Conservation (phyloP, 2,888 invertebrate genomes). For the Drosophila kuntzei region DNA sequence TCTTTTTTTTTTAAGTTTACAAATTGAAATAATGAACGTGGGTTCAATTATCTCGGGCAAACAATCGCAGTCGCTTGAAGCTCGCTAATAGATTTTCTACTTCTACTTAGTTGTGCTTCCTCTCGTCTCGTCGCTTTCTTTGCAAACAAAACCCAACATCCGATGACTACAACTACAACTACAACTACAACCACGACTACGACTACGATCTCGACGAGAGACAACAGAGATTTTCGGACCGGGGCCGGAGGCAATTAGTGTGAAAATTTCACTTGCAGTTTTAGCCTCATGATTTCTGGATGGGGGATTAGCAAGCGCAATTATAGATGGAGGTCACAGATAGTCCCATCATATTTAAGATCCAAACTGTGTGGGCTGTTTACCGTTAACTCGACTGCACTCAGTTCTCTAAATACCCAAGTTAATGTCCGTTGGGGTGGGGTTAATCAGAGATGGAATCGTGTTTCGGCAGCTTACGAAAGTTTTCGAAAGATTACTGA, state of each 20-base stretch:
- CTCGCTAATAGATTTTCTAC: slow-evolving; percentile 80
- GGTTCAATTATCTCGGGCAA: slow-evolving; percentile 80
- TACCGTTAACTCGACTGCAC: slow-evolving; percentile 40
- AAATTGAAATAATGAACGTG: slow-evolving; percentile 81
- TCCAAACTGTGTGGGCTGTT: slow-evolving; percentile 44
- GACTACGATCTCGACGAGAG: too few species aligned
- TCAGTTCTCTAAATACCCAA: slow-evolving; percentile 31
- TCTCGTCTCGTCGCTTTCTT: slow-evolving; percentile 65
- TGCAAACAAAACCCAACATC: slow-evolving; percentile 65
- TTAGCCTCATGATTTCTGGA: slow-evolving; percentile 64
- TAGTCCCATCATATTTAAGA: slow-evolving; percentile 50
- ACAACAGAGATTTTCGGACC: slow-evolving; percentile 57
- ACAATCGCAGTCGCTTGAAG: slow-evolving; percentile 68
- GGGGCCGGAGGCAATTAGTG: slow-evolving; percentile 72
- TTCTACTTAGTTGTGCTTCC: slow-evolving; percentile 26
- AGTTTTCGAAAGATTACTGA: background rate
- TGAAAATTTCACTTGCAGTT: slow-evolving; percentile 79
- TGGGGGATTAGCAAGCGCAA: slow-evolving; percentile 73
- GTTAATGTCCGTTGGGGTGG: slow-evolving; percentile 22
- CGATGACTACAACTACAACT: slow-evolving; percentile 20
- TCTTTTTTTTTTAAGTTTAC: slow-evolving; percentile 43
- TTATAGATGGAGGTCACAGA: slow-evolving; percentile 76
- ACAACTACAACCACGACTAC: slow-evolving; percentile 39
- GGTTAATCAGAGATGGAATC: background rate
- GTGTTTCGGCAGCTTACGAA: background rate